A percentile compares a stretch with the other conserved stretches of the same genome.
These are phyloP conservation scores for Pinna nobilis DNA, from an alignment of 1,140 invertebrate species.

Conservation along the genomic window DNA sequence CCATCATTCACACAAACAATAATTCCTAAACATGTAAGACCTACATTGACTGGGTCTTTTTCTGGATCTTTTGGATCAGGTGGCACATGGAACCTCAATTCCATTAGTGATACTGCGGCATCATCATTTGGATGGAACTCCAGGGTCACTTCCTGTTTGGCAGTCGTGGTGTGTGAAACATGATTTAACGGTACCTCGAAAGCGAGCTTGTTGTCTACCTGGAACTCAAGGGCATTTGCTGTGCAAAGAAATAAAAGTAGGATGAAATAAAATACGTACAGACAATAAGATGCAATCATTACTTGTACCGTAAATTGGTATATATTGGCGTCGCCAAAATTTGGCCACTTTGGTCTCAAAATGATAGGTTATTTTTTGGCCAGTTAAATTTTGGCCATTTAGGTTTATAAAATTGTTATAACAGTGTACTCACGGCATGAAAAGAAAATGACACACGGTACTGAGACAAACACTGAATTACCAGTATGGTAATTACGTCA, in stretches of 20 bases:
- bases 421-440: too few species aligned
- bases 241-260: slow-evolving; percentile 31
- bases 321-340: too few species aligned
- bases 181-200: slow-evolving; percentile 98
- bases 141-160: slow-evolving; percentile 98
- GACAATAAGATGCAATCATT: background rate
- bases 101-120: slow-evolving; percentile 95
- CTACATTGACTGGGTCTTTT: slow-evolving; percentile 83
- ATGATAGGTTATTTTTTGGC: too few species aligned
- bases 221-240: slow-evolving; percentile 92
- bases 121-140: slow-evolving; percentile 99
- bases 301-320: too few species aligned
- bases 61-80: slow-evolving; percentile 78
- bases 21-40: too few species aligned
- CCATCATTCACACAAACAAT: too few species aligned
- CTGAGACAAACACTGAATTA: too few species aligned
- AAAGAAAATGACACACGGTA: too few species aligned
- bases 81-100: slow-evolving; percentile 98
- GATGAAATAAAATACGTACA: background rate
- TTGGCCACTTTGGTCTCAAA: too few species aligned
- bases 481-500: too few species aligned
- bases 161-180: slow-evolving; percentile 97
- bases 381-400: too few species aligned
- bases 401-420: too few species aligned
- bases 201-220: slow-evolving; percentile 88